These are phyloP conservation scores for Leuciscus idus DNA, from an alignment of 2,113 vertebrate species.

Conservation along the genomic window DNA sequence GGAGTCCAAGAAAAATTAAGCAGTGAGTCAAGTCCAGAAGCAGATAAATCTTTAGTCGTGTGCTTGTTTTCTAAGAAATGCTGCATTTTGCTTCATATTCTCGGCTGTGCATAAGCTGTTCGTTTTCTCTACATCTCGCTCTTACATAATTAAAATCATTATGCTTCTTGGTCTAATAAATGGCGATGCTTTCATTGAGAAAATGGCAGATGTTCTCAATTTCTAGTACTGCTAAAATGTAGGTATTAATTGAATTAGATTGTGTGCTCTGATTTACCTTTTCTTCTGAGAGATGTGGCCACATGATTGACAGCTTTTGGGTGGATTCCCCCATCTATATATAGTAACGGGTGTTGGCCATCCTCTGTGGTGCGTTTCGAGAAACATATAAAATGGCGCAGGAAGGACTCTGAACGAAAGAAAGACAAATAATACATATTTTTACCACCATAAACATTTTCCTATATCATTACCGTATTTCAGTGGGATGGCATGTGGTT, in stretches of 20 bases:
- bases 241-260: slow-evolving; percentile 62
- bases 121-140: not conserved
- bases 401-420: slow-evolving; percentile 63
- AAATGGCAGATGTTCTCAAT: slow-evolving; percentile 1
- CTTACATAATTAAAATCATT: slow-evolving; percentile 28
- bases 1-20: slow-evolving; percentile 79
- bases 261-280: slow-evolving; percentile 66
- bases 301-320: slow-evolving; percentile 72
- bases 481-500: slow-evolving; percentile 65
- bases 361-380: slow-evolving; percentile 71
- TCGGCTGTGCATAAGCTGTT: slow-evolving; percentile 46
- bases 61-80: slow-evolving; percentile 58
- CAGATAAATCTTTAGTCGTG: slow-evolving; percentile 73
- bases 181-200: not conserved
- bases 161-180: not conserved
- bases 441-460: slow-evolving; percentile 75
- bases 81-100: slow-evolving; percentile 47
- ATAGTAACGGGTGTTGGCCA: slow-evolving; percentile 78
- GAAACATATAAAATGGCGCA: slow-evolving; percentile 66
- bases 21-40: slow-evolving; percentile 70
- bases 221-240: slow-evolving; percentile 7
- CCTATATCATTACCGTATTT: slow-evolving; percentile 75
- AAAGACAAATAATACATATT: slow-evolving; percentile 76
- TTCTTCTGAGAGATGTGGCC: slow-evolving; percentile 60
- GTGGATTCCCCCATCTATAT: slow-evolving; percentile 76